phyloP scores from a whole-genome alignment of 2,113 vertebrate species.

The Eclectus roratus region DNA sequence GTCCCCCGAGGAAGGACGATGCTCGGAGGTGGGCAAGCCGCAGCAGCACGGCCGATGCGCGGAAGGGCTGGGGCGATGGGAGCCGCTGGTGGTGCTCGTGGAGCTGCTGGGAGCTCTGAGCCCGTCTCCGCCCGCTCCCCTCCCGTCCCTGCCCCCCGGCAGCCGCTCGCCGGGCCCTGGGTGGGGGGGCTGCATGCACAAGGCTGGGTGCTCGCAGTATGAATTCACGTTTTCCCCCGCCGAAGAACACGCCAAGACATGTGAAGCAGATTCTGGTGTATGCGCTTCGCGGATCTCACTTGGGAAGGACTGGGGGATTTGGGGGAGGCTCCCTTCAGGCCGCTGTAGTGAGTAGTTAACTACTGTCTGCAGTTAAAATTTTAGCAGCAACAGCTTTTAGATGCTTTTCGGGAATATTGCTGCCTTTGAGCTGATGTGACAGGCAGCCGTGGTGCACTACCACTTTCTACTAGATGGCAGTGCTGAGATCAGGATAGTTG shows the following conservation, averaged over 20 bases:
- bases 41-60: background rate
- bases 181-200: background rate
- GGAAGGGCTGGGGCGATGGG: background rate
- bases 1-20: background rate
- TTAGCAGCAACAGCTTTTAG: slow-evolving; percentile 16
- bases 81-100: background rate
- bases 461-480: slow-evolving; percentile 9
- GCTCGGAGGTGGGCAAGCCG: background rate
- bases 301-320: background rate
- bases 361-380: background rate
- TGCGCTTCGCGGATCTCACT: background rate
- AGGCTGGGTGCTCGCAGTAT: rapidly evolving
- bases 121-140: background rate
- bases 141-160: background rate
- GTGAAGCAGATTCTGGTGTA: background rate
- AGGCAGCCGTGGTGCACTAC: background rate
- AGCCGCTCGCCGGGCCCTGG: background rate
- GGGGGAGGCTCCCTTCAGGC: background rate
- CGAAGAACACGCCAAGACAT: rapidly evolving
- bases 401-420: background rate
- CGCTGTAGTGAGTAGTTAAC: background rate
- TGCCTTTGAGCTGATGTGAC: background rate
- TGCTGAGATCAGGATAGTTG: background rate
- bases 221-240: background rate
- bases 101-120: background rate